phyloP scores from a whole-genome alignment of 2,113 vertebrate species.

The Rhagologus leucostigma region DNA sequence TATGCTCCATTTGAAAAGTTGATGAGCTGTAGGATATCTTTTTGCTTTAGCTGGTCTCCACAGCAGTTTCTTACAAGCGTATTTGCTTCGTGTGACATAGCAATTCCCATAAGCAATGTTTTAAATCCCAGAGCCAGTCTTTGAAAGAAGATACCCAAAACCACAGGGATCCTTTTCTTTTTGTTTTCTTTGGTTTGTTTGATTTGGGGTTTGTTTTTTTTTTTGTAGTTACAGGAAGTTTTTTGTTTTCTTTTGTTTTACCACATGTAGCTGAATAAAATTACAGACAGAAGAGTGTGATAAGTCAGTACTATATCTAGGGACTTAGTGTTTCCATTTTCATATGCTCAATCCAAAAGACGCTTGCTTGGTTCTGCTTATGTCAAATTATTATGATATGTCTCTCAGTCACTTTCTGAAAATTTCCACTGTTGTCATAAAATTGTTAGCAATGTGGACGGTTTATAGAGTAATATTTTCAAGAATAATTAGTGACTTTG shows the following conservation, averaged over 20 bases:
- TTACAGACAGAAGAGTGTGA: neutral
- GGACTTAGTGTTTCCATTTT: slow-evolving; percentile 14
- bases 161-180: neutral
- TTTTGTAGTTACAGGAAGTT: neutral
- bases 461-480: neutral
- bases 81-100: neutral
- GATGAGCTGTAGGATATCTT: slow-evolving; percentile 33
- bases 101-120: neutral
- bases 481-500: neutral
- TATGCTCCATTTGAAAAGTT: slow-evolving; percentile 13
- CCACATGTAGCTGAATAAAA: neutral
- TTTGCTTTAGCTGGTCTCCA: neutral
- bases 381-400: neutral
- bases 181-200: neutral
- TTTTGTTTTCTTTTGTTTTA: neutral
- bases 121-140: neutral
- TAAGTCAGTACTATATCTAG: neutral
- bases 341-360: neutral
- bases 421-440: neutral
- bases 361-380: neutral
- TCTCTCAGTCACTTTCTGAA: neutral
- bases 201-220: too few relatives aligned
- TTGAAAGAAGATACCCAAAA: neutral
- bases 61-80: neutral
- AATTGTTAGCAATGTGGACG: neutral